These are phyloP conservation scores for Ornithoptera priamus DNA, from an alignment of 2,888 invertebrate genomes.

Conservation along the genomic window DNA sequence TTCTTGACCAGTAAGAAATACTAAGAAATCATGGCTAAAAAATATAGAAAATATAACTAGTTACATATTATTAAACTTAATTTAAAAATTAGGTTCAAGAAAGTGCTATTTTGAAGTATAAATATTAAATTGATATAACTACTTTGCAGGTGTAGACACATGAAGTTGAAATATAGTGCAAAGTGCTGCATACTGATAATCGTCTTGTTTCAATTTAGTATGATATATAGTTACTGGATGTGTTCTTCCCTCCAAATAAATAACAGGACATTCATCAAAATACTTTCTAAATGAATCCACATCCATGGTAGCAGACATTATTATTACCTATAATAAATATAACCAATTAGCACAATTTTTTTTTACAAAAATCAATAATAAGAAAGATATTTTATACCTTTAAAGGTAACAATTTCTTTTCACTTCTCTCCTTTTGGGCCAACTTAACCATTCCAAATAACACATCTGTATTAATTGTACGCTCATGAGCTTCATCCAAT, in stretches of 20 bases:
- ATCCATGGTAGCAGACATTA: conserved; percentile 98
- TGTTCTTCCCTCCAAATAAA: conserved; percentile 94
- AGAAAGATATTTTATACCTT: conserved; percentile 75
- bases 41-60: background rate
- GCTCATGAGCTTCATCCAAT: conserved; percentile 97
- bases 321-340: conserved; percentile 81
- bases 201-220: conserved; percentile 85
- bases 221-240: conserved; percentile 89
- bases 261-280: conserved; percentile 91
- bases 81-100: conserved; percentile 4
- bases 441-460: conserved; percentile 94
- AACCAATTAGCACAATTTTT: conserved; percentile 5
- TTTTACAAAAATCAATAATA: background rate
- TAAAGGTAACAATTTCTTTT: conserved; percentile 79
- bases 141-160: conserved; percentile 88
- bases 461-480: conserved; percentile 96
- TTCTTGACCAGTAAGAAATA: conserved; percentile 97
- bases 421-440: conserved; percentile 87
- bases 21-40: conserved; percentile 92
- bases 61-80: background rate
- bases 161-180: conserved; percentile 95
- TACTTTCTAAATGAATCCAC: conserved; percentile 95
- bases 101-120: conserved; percentile 11
- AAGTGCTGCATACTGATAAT: conserved; percentile 91
- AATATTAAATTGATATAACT: conserved; percentile 49